A percentile compares a stretch with the other conserved stretches of the same genome.
Evolutionary conservation across 2,797 vertebrate species (phyloP).

Genomic region (Rhinichthys osculus): DNA sequence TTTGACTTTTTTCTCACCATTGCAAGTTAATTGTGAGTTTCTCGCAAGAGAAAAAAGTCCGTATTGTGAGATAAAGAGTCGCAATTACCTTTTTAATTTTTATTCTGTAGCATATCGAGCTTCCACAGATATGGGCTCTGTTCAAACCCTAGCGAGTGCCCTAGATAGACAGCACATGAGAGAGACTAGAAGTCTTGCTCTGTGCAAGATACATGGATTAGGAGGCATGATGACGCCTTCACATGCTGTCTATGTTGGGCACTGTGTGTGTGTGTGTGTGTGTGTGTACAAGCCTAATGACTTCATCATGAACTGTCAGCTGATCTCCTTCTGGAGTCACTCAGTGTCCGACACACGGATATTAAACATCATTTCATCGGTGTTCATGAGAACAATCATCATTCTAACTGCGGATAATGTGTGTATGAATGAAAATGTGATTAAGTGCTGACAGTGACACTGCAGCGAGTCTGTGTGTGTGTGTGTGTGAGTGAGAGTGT

Average conservation of each 20-base stretch:
- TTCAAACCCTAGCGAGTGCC: background rate
- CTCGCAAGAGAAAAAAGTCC: too few species aligned
- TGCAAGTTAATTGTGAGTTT: too few species aligned
- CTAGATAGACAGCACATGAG: conserved; percentile 28
- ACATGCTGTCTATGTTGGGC: background rate
- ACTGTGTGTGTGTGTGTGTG: background rate
- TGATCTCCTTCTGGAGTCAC: too few species aligned
- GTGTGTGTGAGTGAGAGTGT: background rate
- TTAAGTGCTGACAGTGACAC: background rate
- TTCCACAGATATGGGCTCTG: conserved; percentile 46
- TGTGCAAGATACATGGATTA: background rate
- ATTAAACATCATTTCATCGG: background rate
- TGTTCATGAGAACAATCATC: background rate
- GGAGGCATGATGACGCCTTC: background rate
- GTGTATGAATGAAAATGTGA: background rate
- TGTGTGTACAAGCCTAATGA: background rate
- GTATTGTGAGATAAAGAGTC: too few species aligned
- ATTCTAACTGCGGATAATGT: background rate
- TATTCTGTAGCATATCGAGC: too few species aligned
- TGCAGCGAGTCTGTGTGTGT: too few species aligned
- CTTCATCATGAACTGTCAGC: background rate
- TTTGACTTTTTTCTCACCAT: too few species aligned
- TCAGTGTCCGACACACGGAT: too few species aligned
- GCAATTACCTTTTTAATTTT: too few species aligned
- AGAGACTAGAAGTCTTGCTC: background rate